Base-by-base conservation (phyloP, 2,113 vertebrate genomes). In the Neolamprologus fasciatus region DNA sequence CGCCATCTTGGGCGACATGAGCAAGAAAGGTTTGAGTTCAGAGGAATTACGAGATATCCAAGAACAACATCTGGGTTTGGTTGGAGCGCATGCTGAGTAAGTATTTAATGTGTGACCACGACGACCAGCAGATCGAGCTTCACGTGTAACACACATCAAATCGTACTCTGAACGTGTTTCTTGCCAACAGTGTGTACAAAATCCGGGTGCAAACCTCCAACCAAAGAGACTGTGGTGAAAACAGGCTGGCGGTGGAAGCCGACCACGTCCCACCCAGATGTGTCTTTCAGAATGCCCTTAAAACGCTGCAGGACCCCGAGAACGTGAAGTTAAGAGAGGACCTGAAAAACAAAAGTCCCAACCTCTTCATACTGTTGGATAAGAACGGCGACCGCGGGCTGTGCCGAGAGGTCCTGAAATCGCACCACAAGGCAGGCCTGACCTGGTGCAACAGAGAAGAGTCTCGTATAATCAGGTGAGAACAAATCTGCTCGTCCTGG, bases 1-100 rank as follows among this genome's bases (percentile, higher is more conserved):
- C 1, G 1, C 0, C 58, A 63, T 33, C 58, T 63, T 0, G 58
- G 2, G 5, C 9, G 1, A 0, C 16, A 63, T 1, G 28, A 63
- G 9, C 16, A 19, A 0, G 28, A 4, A 1, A 63, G 0, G 28
- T 35, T 63, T 63, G 16, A 63, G 28, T 35, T 9, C 9, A 63
- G 28, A 63, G 16, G 58, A 63, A 35, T 63, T 1, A 35, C 58
- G 2, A 63, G 0, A 63, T 33, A 63, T 63, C 58, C 0, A 0
- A 33, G 9, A 63, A 63, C 31, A 1, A 63, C 31, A 0, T 63
- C 31, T 63, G 31, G 58, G 58, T 63, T 63, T 63, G 1, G 58
- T 63, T 0, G 58, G 58, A 63, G 12, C 3, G 17, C 2, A 63
- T 1, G 9, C 31, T 35, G 58, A 35, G 31, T 63, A 35, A 63